phyloP scores from a whole-genome alignment of 2,113 vertebrate genomes.

The Lycaon pictus region DNA sequence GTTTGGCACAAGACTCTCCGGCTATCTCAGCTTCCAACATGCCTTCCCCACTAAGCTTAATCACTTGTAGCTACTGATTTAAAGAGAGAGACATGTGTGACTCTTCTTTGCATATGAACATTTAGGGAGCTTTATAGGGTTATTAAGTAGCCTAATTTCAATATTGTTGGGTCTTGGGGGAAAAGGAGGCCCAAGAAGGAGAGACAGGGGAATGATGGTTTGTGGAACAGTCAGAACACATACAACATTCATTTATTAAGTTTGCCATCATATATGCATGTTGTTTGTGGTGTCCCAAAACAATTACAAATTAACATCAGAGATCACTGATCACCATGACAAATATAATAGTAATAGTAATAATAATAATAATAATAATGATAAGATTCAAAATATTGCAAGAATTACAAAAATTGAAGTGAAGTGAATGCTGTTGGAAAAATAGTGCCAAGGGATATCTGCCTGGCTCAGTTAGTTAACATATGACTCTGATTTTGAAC shows the following conservation, averaged over 20 bases:
- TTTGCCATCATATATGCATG: no score
- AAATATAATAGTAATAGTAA: background rate
- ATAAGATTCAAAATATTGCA: background rate
- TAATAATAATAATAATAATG: background rate
- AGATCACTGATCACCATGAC: background rate
- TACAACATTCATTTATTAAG: background rate
- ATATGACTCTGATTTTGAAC: background rate
- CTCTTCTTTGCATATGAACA: background rate
- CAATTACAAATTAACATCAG: background rate
- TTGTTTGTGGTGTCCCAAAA: background rate
- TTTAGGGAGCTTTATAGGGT: background rate
- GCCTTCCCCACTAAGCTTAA: background rate
- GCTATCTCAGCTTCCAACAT: background rate
- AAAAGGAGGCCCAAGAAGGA: background rate
- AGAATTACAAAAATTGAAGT: background rate
- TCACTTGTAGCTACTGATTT: background rate
- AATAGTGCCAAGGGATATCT: background rate
- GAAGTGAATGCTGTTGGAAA: background rate
- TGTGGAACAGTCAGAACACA: background rate
- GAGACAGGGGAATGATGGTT: background rate
- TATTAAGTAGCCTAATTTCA: background rate
- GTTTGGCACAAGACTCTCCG: background rate
- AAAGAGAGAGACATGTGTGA: background rate
- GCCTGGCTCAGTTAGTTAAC: background rate
- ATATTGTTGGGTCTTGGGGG: background rate